Evolutionary conservation across 92 coral and sea anemone genomes (phyloP), one percentile per base, ranked within the genome.

Genomic region (Plumapathes pennacea): DNA sequence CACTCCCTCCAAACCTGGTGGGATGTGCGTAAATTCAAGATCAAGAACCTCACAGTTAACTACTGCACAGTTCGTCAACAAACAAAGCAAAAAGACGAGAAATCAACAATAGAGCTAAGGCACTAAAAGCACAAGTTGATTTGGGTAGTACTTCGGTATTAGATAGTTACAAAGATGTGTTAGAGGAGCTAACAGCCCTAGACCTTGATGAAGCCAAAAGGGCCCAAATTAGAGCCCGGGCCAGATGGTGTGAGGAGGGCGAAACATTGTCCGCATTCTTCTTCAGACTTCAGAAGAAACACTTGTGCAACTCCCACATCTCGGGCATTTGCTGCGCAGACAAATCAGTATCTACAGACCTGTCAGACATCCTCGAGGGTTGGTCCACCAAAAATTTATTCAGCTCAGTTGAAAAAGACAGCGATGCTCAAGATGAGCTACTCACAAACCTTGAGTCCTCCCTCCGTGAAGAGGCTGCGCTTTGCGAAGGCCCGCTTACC

Each of bases 241-340:
- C 23, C 30, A 25, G 27, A 0, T 73, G 81, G 72, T 50, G 29
- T 1, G 81, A 73, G 49, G 81, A 61, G 45, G 80, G 80, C 7
- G 80, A 72, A 31, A 13, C 46, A 3, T 72, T 71, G 3, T 62
- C 72, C 0, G n/a, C 72, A 2, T 73, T 27, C 20, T 73, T 73
- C 7, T 62, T 52, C 6, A 21, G 41, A 2, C 33, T 65, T 0
- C 38, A 49, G 34, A 43, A 37, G 30, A 62, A 62, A 20, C 53
- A 33, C 0, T 11, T 26, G 0, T 28, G 38, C 0, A 43, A 30
- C 20, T 20, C 46, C 1, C 1, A 64, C 32, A 22, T 53, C 13
- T 59, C 58, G 10, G 71, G 58, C 0, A 1, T 64, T 8, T 12
- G 49, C 1, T 18, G 13, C 6, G 0, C 3, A 11, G 26, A 38